Percentiles rank a stretch among this genome's conserved stretches.
phyloP scores from a whole-genome alignment of 2,113 vertebrate species.

The Scopus umbretta region DNA sequence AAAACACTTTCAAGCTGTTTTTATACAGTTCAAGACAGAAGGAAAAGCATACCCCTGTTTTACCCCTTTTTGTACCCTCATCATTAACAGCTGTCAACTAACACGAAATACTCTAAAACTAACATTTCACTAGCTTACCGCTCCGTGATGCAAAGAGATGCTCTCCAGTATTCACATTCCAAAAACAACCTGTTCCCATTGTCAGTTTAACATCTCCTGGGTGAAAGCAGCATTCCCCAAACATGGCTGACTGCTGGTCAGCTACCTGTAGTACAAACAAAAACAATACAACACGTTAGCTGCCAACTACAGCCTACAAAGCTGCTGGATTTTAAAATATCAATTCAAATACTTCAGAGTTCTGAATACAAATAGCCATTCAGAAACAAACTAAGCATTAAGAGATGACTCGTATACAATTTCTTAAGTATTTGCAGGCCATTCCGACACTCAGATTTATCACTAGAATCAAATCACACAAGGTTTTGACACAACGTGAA shows the following conservation, averaged over 20 bases:
- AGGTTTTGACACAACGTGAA: neutral
- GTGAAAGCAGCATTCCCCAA: slow-evolving; percentile 95
- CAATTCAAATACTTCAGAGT: neutral
- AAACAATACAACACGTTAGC: neutral
- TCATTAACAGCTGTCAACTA: neutral
- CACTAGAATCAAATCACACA: neutral
- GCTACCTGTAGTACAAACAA: slow-evolving; percentile 77
- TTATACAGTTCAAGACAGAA: neutral
- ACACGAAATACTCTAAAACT: neutral
- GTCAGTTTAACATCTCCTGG: slow-evolving; percentile 91
- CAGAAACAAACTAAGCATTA: neutral
- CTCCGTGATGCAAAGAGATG: slow-evolving; percentile 76
- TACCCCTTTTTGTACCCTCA: neutral
- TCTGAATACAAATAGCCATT: neutral
- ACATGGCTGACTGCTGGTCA: slow-evolving; percentile 97
- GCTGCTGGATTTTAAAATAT: neutral
- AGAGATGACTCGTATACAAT: neutral
- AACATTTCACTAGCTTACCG: slow-evolving; percentile 66
- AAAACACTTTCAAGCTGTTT: neutral
- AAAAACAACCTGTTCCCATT: slow-evolving; percentile 95
- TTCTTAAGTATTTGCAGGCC: neutral
- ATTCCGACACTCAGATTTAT: neutral
- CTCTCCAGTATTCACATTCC: slow-evolving; percentile 92
- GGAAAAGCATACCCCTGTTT: neutral
- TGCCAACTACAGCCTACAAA: neutral